Evolutionary conservation across 2,888 invertebrate genomes (phyloP), one percentile per base, ranked within the genome.

Genomic region (Elmis aenea): DNA sequence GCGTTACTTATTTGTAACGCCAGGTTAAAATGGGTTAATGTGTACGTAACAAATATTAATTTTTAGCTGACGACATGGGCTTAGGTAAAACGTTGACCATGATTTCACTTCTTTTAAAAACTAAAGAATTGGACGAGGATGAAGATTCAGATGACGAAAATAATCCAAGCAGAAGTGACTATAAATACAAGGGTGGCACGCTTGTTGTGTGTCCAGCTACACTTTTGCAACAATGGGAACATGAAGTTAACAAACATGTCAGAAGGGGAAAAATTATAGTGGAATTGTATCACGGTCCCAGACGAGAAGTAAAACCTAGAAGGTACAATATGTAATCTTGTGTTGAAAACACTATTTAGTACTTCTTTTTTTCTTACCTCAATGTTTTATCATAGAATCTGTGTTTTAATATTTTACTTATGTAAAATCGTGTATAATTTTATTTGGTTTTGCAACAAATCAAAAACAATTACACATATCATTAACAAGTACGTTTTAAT

Each of bases 121-220:
- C 70, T 41, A 76, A 75, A 56, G 72, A 75, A 51, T 51, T 52
- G 43, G 61, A 41, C 53, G 59, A 45, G 31, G 61, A 49, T 55
- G 64, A 69, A 3, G 65, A 65, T 3, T 52, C 55, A 3, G 48
- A 52, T 2, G 56, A 58, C 8, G 60, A 58, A 9, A 53, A 52
- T 14, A 53, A 59, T 3, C 48, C 52, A 11, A 38, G 60, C 30
- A 42, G 47, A 47, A 36, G 26, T 20, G 38, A 35, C 10, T 35
- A 36, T 15, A 57, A 56, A 33, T 55, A 51, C 33, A 38, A 41
- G 18, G 87, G 85, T 6, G 83, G 85, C 11, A 90, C 88, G 0
- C 70, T 97, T n/a, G 83, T 97, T 0, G 79, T 97, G 1, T 92
- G 93, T 56, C 95, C 95, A 0, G 92, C 95, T 2, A 90, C 90